phyloP scores from a whole-genome alignment of 2,888 invertebrate species.

The Calliphora vomitoria region DNA sequence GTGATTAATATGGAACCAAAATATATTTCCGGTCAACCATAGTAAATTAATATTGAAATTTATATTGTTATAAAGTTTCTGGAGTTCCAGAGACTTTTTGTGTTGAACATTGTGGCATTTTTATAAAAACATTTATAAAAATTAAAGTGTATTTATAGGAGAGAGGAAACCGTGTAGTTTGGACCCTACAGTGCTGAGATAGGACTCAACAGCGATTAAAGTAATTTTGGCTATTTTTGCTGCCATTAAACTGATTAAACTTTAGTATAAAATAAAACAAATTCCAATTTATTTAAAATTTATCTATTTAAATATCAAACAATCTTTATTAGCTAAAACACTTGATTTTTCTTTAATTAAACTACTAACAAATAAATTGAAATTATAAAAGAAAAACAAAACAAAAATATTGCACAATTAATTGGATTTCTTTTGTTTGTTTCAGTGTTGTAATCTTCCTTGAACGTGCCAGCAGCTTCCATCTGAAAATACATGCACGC shows the following conservation, averaged over 20 bases:
- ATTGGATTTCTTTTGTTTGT: constrained; percentile 18
- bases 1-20: too few species aligned
- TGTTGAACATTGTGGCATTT: too few species aligned
- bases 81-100: too few species aligned
- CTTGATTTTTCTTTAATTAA: constrained; percentile 34
- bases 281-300: neutral
- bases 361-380: constrained; percentile 51
- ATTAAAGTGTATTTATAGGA: too few species aligned
- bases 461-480: constrained; percentile 56
- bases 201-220: too few species aligned
- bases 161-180: too few species aligned
- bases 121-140: too few species aligned
- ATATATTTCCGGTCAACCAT: too few species aligned
- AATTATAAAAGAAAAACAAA: constrained; percentile 30
- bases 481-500: constrained; percentile 22
- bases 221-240: too few species aligned
- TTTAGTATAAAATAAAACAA: neutral
- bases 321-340: constrained; percentile 18
- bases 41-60: too few species aligned
- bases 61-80: too few species aligned
- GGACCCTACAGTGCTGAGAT: too few species aligned
- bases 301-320: constrained; percentile 2
- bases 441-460: constrained; percentile 50
- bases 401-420: constrained; percentile 50
- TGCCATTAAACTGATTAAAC: neutral